Evolutionary conservation across 2,113 vertebrate species (phyloP), one percentile per base, ranked within the genome.

Genomic region (Perognathus longimembris): DNA sequence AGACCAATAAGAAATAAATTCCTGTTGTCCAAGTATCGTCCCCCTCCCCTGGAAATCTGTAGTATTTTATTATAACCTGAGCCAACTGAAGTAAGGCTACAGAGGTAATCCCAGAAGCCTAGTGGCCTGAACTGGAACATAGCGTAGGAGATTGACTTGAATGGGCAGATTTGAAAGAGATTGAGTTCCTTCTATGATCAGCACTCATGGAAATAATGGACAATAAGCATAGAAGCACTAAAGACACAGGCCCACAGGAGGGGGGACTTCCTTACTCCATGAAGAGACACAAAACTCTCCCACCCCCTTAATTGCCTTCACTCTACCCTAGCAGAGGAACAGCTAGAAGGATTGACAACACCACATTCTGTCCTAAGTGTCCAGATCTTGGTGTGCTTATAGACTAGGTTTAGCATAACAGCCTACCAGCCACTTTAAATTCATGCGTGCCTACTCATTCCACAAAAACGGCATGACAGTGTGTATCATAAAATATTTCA

Each of bases 401-500:
- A 91, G 95, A 84, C 67, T 64, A 75, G 88, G 88, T 32, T 89
- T 86, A 74, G 70, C 59, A 22, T 38, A 73, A 71, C 71, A 81
- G n/a, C 67, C 73, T 78, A 40, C 22, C 36, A 87, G 24, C 45
- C 12, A 70, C 64, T 74, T 82, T 81, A 54, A 54, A 54, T 54
- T 12, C 4, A 80, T 86, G 76, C 76, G 78, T 59, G 21, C 32
- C 75, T 90, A 28, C 63, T 69, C 77, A 28, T 89, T 91, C 73
- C 50, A 54, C 20, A 71, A 81, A 95, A 83, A 61, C 64, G 74
- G 92, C 17, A 61, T 69, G 50, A 83, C 78, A 83, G 11, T 69
- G 61, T 57, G 69, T 75, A 88, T 89, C 81, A 80, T 40, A 90
- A 87, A 89, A 87, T 79, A 93, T 87, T 91, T 54, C 64, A 38